Evolutionary conservation across 2,888 invertebrate species (phyloP).

Genomic region (Ectemnius continuus): DNA sequence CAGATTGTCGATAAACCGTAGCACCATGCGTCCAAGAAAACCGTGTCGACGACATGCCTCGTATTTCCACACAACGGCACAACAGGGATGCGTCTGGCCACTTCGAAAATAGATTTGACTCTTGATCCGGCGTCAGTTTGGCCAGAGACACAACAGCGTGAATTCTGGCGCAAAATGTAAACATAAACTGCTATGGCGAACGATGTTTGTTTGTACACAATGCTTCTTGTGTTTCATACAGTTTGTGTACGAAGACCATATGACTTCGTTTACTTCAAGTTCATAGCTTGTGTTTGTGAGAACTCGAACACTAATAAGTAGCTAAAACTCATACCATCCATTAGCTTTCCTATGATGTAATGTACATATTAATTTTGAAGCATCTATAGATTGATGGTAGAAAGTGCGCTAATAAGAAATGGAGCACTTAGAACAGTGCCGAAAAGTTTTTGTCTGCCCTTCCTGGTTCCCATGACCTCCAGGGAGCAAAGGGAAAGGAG

Average conservation of each 20-base stretch:
- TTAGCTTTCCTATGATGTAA: no score
- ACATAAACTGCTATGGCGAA: background rate
- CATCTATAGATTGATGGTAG: background rate
- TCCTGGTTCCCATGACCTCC: conserved; percentile 59
- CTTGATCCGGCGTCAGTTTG: background rate
- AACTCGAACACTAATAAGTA: no score
- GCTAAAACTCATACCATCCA: no score
- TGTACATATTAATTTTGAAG: no score
- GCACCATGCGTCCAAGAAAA: conserved; percentile 42
- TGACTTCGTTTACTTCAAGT: no score
- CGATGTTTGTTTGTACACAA: background rate
- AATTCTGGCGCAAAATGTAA: background rate
- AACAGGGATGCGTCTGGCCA: conserved; percentile 10
- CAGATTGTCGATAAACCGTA: conserved; percentile 63
- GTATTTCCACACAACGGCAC: conserved; percentile 18
- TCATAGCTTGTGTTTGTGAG: no score
- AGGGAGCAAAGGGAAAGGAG: conserved; percentile 35
- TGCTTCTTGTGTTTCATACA: background rate
- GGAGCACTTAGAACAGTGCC: background rate
- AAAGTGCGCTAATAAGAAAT: background rate
- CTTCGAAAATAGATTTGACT: background rate
- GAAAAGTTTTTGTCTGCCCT: conserved; percentile 23
- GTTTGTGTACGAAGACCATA: background rate
- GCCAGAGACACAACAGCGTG: no score
- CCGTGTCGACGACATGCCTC: conserved; percentile 43